Evolutionary conservation across 2,797 vertebrate species (phyloP).

Genomic region (Coregonus ussuriensis): DNA sequence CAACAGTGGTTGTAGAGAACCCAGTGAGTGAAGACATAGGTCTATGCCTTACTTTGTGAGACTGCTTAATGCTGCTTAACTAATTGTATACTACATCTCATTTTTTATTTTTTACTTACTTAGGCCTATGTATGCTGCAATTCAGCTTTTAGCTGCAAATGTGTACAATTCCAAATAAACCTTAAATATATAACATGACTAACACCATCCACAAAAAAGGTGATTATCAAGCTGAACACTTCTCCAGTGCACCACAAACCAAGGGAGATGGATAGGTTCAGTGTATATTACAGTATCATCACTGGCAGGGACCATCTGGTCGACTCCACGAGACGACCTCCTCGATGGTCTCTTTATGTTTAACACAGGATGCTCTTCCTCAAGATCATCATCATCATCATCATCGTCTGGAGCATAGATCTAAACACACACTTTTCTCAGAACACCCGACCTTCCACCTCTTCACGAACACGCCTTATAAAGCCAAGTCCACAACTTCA

Average conservation of each 20-base stretch:
- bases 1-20: neutral
- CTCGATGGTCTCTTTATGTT: constrained; percentile 50
- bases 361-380: constrained; percentile 39
- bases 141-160: too few relatives aligned
- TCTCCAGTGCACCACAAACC: neutral
- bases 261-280: neutral
- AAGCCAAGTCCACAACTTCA: neutral
- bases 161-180: too few relatives aligned
- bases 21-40: neutral
- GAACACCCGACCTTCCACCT: neutral
- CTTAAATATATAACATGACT: neutral
- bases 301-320: constrained; percentile 41
- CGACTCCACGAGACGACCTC: constrained; percentile 36
- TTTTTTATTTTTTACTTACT: too few relatives aligned
- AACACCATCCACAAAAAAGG: neutral
- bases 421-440: constrained; percentile 11
- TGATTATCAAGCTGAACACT: neutral
- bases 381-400: constrained; percentile 3
- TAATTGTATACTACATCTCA: too few relatives aligned
- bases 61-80: too few relatives aligned
- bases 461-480: neutral
- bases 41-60: too few relatives aligned
- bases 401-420: constrained; percentile 12
- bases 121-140: too few relatives aligned
- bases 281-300: constrained; percentile 46